A percentile compares a stretch with the other conserved stretches of the same genome.
These are phyloP conservation scores for Armadillidium nasatum DNA, from an alignment of 1,140 invertebrate species.

Conservation along the genomic window DNA sequence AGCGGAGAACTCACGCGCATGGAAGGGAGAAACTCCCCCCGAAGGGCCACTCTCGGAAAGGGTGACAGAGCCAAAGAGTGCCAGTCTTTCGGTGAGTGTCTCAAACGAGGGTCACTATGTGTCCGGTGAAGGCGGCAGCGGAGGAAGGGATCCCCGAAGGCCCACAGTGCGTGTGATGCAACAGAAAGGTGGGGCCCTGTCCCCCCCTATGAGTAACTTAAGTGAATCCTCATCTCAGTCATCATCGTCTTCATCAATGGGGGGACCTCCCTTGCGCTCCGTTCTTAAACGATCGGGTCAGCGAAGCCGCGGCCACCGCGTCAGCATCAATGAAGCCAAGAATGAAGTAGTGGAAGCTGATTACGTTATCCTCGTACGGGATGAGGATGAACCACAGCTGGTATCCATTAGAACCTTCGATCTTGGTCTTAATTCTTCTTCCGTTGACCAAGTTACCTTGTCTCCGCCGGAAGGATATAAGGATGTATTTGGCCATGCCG, in stretches of 20 bases:
- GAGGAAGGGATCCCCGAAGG: not conserved
- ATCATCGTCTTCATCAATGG: constrained; percentile 8
- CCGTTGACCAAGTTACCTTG: constrained; percentile 35
- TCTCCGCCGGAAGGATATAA: constrained; percentile 44
- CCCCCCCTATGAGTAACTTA: not conserved
- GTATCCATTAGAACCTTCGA: constrained; percentile 42
- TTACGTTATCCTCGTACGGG: constrained; percentile 43
- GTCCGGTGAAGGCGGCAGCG: constrained; percentile 2
- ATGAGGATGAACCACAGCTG: constrained; percentile 42
- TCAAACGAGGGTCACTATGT: not conserved
- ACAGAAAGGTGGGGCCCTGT: not conserved
- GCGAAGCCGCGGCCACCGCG: constrained; percentile 37
- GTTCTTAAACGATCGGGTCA: constrained; percentile 39
- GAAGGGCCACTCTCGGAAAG: not conserved
- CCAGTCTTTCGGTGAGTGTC: not conserved
- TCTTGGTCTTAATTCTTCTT: constrained; percentile 34
- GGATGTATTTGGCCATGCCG: constrained; percentile 38
- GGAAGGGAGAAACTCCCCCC: not conserved
- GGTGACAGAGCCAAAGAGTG: not conserved
- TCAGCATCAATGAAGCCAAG: constrained; percentile 42
- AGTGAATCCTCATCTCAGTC: not conserved
- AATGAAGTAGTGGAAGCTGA: constrained; percentile 42
- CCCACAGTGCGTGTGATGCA: constrained; percentile 4
- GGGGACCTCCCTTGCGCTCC: constrained; percentile 35
- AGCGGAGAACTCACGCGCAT: not conserved